Conservation (phyloP, 2,888 invertebrate species). For the Tenthredo distinguenda region DNA sequence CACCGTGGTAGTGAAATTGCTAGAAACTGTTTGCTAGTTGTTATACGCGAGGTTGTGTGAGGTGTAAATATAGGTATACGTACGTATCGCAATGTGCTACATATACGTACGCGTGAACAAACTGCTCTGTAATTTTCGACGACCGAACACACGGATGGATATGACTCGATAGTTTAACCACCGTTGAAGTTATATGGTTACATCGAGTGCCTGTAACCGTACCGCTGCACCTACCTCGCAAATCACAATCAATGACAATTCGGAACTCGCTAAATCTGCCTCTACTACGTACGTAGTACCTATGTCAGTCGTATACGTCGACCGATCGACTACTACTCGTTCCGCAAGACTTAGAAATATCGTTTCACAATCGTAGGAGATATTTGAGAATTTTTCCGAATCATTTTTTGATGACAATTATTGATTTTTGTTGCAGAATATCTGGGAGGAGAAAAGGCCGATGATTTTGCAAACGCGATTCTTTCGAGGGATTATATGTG, state of each 20-base stretch:
- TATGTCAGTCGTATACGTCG: neutral
- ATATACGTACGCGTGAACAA: conserved; percentile 21
- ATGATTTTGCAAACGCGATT: neutral
- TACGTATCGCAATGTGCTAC: neutral
- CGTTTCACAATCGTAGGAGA: too few relatives aligned
- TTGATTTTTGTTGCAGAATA: neutral
- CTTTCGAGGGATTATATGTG: neutral
- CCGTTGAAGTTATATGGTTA: neutral
- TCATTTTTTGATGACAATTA: neutral
- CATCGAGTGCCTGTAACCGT: neutral
- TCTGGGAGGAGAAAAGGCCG: neutral
- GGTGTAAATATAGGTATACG: neutral
- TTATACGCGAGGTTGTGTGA: neutral
- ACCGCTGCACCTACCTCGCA: conserved; percentile 10
- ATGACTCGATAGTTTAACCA: conserved; percentile 26
- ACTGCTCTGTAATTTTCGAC: conserved; percentile 48
- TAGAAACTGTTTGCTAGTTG: conserved; percentile 17
- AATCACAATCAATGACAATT: conserved; percentile 41
- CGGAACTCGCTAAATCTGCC: neutral
- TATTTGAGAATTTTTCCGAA: too few relatives aligned
- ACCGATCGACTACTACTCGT: neutral
- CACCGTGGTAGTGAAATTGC: conserved; percentile 31
- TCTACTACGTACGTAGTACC: neutral
- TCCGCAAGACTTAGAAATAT: neutral
- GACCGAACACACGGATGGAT: conserved; percentile 36